A percentile compares a stretch with the other conserved stretches of the same genome.
phyloP scores from a whole-genome alignment of 30 jellyfish, hydroid and myxozoan genomes.

The Aurelia sp. region DNA sequence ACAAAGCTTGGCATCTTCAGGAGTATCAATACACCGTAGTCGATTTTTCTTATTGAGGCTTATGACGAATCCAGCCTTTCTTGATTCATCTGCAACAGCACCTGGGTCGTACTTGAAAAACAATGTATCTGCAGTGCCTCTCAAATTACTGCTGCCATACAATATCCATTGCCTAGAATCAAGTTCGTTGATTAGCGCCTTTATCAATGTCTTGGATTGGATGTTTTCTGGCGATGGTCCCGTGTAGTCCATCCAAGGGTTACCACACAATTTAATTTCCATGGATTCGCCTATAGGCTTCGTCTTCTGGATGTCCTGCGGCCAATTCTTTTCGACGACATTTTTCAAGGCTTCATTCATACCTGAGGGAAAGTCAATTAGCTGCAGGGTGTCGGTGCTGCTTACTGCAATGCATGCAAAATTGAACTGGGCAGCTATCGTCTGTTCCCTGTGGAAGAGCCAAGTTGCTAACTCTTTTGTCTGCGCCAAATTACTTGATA shows the following conservation, averaged over 20 bases:
- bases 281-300: slow-evolving; percentile 1
- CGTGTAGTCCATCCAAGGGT: slow-evolving; percentile 54
- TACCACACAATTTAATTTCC: slow-evolving; percentile 60
- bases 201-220: slow-evolving; percentile 20
- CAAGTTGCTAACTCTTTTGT: slow-evolving; percentile 4
- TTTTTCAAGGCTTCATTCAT: background rate
- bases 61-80: slow-evolving; percentile 6
- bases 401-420: slow-evolving; percentile 17
- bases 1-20: slow-evolving; percentile 10
- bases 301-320: slow-evolving; percentile 13
- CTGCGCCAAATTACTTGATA: slow-evolving; percentile 11
- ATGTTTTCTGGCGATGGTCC: slow-evolving; percentile 1
- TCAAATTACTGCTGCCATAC: slow-evolving; percentile 36
- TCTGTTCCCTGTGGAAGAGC: slow-evolving; percentile 23
- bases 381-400: background rate
- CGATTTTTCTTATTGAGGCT: slow-evolving; percentile 55
- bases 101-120: slow-evolving; percentile 42
- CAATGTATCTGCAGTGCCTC: slow-evolving; percentile 37
- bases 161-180: slow-evolving; percentile 28
- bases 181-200: slow-evolving; percentile 12
- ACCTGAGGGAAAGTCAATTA: background rate
- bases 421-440: background rate
- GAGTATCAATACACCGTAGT: slow-evolving; percentile 46
- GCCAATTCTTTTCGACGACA: slow-evolving; percentile 30
- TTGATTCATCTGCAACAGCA: background rate